Evolutionary conservation across 2,113 vertebrate genomes (phyloP).

Genomic region (Mastomys coucha): DNA sequence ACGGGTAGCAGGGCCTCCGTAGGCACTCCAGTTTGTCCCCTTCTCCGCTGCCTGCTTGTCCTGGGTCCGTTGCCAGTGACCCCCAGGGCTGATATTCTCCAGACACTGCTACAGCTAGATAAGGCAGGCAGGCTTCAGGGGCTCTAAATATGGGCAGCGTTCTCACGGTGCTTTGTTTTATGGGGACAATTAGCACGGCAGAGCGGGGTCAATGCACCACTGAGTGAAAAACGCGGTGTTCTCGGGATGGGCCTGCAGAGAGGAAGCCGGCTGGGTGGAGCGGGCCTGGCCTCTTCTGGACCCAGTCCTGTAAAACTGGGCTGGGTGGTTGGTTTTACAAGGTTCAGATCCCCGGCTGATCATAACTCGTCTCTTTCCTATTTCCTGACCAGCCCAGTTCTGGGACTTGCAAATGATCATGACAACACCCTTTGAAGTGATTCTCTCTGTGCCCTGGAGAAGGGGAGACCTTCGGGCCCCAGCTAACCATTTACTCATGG

Average conservation of each 20-base stretch:
- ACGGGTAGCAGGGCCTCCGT: neutral
- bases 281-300: neutral
- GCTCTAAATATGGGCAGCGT: neutral
- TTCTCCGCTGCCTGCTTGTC: neutral
- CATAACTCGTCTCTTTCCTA: slow-evolving; percentile 27
- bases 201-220: neutral
- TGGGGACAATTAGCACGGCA: slow-evolving; percentile 19
- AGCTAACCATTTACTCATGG: accelerated
- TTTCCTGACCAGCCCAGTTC: neutral
- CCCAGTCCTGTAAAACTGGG: slow-evolving; percentile 53
- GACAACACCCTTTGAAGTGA: neutral
- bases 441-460: neutral
- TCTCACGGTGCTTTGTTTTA: neutral
- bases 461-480: neutral
- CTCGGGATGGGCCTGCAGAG: neutral
- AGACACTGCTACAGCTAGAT: neutral
- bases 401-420: neutral
- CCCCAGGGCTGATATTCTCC: neutral
- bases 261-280: slow-evolving; percentile 5
- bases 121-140: neutral
- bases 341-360: neutral
- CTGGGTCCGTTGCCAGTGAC: neutral
- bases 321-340: slow-evolving; percentile 16
- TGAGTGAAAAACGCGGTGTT: neutral
- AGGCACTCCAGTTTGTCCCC: too few relatives aligned